Evolutionary conservation across 2,888 invertebrate species (phyloP), one percentile per base, ranked within the genome.

Genomic region (Spialia ferax): DNA sequence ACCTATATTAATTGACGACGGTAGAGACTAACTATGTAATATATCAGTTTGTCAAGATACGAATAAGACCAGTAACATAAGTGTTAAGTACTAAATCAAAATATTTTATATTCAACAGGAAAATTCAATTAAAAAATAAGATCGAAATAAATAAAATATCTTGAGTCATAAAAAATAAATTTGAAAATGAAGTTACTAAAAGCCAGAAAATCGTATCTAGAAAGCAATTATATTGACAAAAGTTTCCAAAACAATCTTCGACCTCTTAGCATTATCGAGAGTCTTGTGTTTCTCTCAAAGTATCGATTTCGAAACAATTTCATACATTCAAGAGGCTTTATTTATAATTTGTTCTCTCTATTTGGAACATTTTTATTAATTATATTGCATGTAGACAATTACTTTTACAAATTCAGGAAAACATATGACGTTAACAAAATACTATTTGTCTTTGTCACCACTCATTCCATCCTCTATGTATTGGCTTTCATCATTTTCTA

Each of bases 181-280:
- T 18, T 2, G 11, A 20, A 48, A 48, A 48, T 48, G 48, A 48
- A 20, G 20, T 20, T 20, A 48, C 11, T 48, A 22, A 48, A 20
- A 20, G 13, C 20, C 11, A 48, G 20, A 1, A 48, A 48, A 48
- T 48, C 4, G 1, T 20, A 11, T 10, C 48, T 48, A 10, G 48
- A 48, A 48, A 48, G 48, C 48, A 20, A 48, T 13, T 48, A 48
- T 48, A 20, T 48, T 10, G 48, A 48, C 48, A 48, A 20, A 48
- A 48, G 10, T 5, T 20, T 48, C 11, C 48, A 48, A 48, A 20
- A 48, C 11, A 48, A 48, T 20, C 48, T 48, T 11, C 11, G 11
- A 11, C 48, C 48, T 48, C 48, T 48, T 20, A 20, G 20, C 20
- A 48, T 48, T 48, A 1, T 48, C 11, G 48, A 48, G 4, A 48